phyloP scores from a whole-genome alignment of 2,888 invertebrate species.

The Nebria brevicollis region DNA sequence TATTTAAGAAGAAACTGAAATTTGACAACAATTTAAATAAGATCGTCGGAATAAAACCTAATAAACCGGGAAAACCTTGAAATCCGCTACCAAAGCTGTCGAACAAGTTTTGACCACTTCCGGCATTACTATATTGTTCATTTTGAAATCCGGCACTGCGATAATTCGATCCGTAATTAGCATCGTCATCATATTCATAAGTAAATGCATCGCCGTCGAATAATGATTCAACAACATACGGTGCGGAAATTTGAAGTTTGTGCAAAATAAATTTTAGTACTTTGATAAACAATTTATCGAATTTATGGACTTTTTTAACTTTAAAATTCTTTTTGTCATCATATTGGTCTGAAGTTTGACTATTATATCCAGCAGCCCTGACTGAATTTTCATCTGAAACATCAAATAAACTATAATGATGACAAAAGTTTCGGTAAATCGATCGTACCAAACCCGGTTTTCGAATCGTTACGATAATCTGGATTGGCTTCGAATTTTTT shows the following conservation, averaged over 20 bases:
- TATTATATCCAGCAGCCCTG: neutral
- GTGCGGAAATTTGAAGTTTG: slow-evolving; percentile 42
- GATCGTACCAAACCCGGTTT: neutral
- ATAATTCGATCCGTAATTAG: slow-evolving; percentile 23
- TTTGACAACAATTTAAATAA: slow-evolving; percentile 57
- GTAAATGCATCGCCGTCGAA: slow-evolving; percentile 26
- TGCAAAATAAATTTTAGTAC: slow-evolving; percentile 41
- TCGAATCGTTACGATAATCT: neutral
- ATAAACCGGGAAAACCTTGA: slow-evolving; percentile 52
- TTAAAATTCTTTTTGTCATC: neutral
- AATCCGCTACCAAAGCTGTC: slow-evolving; percentile 50
- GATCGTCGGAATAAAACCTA: slow-evolving; percentile 58
- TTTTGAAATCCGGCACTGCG: slow-evolving; percentile 13
- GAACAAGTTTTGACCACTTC: slow-evolving; percentile 49
- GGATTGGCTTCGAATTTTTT: neutral
- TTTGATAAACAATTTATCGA: slow-evolving; percentile 41
- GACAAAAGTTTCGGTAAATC: neutral
- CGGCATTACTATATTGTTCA: slow-evolving; percentile 15
- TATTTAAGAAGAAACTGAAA: slow-evolving; percentile 54
- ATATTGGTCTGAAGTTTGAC: neutral
- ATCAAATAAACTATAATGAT: slow-evolving; percentile 3
- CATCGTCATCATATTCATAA: slow-evolving; percentile 13
- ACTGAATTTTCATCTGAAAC: slow-evolving; percentile 7
- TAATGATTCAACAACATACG: slow-evolving; percentile 29
- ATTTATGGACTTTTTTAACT: slow-evolving; percentile 32